Conservation (phyloP, 2,113 vertebrate species). For the Zapus hudsonius region DNA sequence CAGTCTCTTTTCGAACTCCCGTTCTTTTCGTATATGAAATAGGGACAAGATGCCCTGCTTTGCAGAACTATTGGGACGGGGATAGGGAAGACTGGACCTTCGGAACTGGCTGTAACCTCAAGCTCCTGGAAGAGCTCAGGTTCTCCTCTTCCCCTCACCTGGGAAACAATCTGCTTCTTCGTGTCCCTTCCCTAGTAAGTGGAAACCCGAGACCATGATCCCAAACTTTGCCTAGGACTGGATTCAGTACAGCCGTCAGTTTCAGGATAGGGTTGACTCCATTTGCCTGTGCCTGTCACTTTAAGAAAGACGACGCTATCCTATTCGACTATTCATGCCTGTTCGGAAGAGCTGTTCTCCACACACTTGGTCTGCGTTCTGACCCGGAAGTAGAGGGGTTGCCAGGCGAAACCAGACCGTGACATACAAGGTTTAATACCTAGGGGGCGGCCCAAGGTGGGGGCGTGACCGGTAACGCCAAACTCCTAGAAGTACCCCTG, state of each 20-base stretch:
- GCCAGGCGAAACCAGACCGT: fast-evolving
- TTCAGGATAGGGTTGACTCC: background rate
- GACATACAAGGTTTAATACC: background rate
- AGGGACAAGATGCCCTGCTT: background rate
- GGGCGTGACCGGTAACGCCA: background rate
- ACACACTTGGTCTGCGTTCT: background rate
- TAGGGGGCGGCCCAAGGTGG: background rate
- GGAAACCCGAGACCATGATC: background rate
- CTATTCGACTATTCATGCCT: constrained; percentile 60
- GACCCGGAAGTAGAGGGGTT: constrained; percentile 72
- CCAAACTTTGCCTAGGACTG: background rate
- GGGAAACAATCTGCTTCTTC: constrained; percentile 30
- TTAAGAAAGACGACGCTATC: constrained; percentile 72
- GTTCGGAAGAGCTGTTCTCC: background rate
- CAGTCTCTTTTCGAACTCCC: background rate
- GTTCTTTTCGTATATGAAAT: background rate
- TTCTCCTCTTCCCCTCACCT: background rate
- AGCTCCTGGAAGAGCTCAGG: background rate
- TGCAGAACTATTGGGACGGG: background rate
- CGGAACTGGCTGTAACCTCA: background rate
- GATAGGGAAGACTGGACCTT: background rate
- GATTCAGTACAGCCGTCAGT: background rate
- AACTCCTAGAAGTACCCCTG: background rate
- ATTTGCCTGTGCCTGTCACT: constrained; percentile 52
- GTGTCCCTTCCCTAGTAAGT: background rate